Conservation (phyloP, 2,113 vertebrate species). For the pig (Sus scrofa) region DNA sequence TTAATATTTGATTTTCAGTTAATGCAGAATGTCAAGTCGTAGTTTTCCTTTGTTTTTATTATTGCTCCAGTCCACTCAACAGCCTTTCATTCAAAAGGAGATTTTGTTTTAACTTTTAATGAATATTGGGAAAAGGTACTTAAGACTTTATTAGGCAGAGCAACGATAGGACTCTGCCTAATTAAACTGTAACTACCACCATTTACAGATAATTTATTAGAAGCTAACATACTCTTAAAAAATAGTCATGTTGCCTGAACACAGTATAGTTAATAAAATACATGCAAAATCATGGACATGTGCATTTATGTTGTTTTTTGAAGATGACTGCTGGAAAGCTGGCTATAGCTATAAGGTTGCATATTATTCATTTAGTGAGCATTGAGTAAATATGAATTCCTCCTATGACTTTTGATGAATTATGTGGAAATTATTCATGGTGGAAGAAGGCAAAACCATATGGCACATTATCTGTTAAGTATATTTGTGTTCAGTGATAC, state of each 20-base stretch:
- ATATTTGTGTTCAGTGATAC: conserved; percentile 12
- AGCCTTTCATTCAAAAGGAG: not conserved
- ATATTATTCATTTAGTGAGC: conserved; percentile 18
- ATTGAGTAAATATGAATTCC: conserved; percentile 57
- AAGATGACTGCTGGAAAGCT: conserved; percentile 14
- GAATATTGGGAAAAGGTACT: conserved; percentile 23
- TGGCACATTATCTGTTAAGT: conserved; percentile 45
- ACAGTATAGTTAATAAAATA: not conserved
- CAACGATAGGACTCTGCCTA: not conserved
- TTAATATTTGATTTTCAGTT: not conserved
- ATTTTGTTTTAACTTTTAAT: conserved; percentile 30
- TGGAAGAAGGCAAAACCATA: conserved; percentile 49
- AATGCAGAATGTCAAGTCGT: not conserved
- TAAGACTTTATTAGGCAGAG: not conserved
- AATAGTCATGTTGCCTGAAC: not conserved
- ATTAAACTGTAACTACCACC: conserved; percentile 7
- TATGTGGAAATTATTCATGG: conserved; percentile 2
- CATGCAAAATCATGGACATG: not conserved
- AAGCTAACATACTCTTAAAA: conserved; percentile 17
- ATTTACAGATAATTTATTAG: conserved; percentile 29
- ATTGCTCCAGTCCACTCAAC: not conserved
- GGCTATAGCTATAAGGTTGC: not conserved
- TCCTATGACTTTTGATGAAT: conserved; percentile 59
- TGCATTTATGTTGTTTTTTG: not conserved
- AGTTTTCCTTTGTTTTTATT: not conserved